These are phyloP conservation scores for Thalassophryne amazonica DNA, from an alignment of 2,797 vertebrate species.

Conservation along the genomic window DNA sequence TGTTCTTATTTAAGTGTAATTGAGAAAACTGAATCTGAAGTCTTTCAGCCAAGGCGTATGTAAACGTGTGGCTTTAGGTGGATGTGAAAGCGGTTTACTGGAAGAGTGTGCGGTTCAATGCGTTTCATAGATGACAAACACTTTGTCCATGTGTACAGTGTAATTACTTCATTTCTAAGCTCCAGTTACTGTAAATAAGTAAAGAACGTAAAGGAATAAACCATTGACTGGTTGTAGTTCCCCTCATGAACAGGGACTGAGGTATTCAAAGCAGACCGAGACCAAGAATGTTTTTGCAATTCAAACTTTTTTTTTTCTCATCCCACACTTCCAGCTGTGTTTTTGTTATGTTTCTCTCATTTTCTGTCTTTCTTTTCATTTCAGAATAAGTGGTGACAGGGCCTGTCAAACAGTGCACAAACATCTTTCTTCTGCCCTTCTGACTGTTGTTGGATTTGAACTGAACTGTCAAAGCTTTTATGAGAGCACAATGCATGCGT, in stretches of 20 bases:
- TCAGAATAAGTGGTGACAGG: conserved; percentile 53
- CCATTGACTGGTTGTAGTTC: conserved; percentile 18
- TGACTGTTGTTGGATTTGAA: conserved; percentile 39
- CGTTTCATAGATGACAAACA: neutral
- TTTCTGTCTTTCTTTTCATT: conserved; percentile 43
- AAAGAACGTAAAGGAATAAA: neutral
- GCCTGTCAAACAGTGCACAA: conserved; percentile 28
- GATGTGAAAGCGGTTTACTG: neutral
- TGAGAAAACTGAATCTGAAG: no score
- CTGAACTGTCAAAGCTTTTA: conserved; percentile 26
- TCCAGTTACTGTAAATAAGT: neutral
- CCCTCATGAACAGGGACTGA: conserved; percentile 7
- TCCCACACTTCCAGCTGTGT: conserved; percentile 66
- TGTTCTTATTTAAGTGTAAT: no score
- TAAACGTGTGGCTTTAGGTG: no score
- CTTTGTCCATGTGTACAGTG: fast-evolving
- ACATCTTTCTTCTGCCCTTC: conserved; percentile 24
- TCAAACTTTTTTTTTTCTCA: conserved; percentile 36
- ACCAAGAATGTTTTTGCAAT: conserved; percentile 55
- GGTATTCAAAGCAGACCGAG: conserved; percentile 30
- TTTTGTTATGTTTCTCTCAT: conserved; percentile 54
- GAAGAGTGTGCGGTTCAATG: neutral
- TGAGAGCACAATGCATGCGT: conserved; percentile 21
- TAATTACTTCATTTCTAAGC: neutral
- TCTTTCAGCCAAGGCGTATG: no score